phyloP scores from a whole-genome alignment of 1,140 invertebrate genomes.

The Danaus melanippus region DNA sequence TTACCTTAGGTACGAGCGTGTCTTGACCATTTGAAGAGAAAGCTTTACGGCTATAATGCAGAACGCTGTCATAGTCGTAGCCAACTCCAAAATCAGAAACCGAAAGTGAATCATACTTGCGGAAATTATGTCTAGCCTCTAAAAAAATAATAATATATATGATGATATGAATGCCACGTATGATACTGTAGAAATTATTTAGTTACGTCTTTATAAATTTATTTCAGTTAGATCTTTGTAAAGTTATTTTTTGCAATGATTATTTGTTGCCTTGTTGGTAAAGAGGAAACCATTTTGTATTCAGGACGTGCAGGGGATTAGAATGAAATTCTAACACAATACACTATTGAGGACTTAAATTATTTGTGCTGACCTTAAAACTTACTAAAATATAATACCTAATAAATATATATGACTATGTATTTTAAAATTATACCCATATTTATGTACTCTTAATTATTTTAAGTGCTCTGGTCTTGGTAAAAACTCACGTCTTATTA shows the following conservation, averaged over 20 bases:
- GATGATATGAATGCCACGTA: conserved; percentile 1
- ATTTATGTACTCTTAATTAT: not conserved
- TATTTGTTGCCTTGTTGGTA: too few relatives aligned
- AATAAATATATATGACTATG: too few relatives aligned
- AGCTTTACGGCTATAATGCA: conserved; percentile 80
- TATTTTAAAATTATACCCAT: too few relatives aligned
- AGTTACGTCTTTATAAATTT: too few relatives aligned
- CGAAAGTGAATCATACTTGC: conserved; percentile 77
- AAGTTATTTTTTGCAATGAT: too few relatives aligned
- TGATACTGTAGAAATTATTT: too few relatives aligned
- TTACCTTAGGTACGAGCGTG: conserved; percentile 75
- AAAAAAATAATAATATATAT: conserved; percentile 24
- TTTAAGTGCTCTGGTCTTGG: not conserved
- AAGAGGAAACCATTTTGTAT: conserved; percentile 9
- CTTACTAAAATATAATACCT: too few relatives aligned
- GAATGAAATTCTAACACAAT: conserved; percentile 10
- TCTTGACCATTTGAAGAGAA: conserved; percentile 78
- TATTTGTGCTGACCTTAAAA: too few relatives aligned
- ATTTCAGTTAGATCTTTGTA: too few relatives aligned
- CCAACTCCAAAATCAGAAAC: conserved; percentile 76
- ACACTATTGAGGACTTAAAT: too few relatives aligned
- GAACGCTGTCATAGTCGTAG: conserved; percentile 82
- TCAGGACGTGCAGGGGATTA: conserved; percentile 5
- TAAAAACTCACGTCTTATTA: conserved; percentile 61
- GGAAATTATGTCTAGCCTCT: conserved; percentile 76